phyloP scores from a whole-genome alignment of 2,797 vertebrate species.

The Hafferia zeledoni region DNA sequence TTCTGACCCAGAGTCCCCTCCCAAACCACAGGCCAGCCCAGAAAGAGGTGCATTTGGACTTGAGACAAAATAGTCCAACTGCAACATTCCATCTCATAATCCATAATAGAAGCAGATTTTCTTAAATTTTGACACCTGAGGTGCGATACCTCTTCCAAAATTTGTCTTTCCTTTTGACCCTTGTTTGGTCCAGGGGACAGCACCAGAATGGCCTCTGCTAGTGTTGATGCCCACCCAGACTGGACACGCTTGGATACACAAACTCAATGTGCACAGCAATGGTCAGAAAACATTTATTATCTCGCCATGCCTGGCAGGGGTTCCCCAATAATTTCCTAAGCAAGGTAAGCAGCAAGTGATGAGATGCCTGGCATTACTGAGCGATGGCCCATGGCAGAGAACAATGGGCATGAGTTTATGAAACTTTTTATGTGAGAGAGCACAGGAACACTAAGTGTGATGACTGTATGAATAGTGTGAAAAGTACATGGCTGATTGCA shows the following conservation, averaged over 20 bases:
- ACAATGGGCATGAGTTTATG: background rate
- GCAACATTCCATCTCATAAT: background rate
- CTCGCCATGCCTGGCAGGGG: rapidly evolving
- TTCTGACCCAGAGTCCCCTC: background rate
- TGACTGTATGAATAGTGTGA: background rate
- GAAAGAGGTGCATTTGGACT: background rate
- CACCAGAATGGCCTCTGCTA: background rate
- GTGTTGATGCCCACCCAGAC: background rate
- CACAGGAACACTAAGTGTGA: background rate
- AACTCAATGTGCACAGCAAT: background rate
- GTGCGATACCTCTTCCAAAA: background rate
- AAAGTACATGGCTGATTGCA: rapidly evolving
- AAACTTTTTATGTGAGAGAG: background rate
- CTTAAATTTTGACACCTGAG: background rate
- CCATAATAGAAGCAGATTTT: background rate
- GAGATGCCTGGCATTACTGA: too few species aligned
- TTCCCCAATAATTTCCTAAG: background rate
- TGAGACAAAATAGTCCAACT: background rate
- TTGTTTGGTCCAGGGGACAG: background rate
- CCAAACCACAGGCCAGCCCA: rapidly evolving
- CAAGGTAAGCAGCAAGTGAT: background rate
- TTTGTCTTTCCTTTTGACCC: background rate
- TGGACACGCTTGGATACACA: background rate
- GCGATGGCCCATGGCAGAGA: too few species aligned
- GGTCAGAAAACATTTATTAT: background rate